These are phyloP conservation scores for Iguana delicatissima DNA, from an alignment of 2,797 vertebrate species.

Conservation along the genomic window DNA sequence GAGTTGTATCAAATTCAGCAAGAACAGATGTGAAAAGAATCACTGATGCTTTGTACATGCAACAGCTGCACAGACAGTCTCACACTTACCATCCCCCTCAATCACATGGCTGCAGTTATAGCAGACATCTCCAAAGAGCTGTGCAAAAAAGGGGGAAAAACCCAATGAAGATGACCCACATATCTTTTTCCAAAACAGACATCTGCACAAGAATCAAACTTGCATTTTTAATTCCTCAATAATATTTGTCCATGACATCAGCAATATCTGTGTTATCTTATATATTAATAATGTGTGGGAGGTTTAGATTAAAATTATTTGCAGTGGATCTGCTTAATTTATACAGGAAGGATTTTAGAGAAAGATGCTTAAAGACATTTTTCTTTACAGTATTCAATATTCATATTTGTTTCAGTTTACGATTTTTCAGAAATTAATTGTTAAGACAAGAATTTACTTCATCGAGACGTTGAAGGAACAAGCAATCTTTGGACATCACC, in stretches of 20 bases:
- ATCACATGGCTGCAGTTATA: conserved; percentile 84
- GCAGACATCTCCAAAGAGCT: conserved; percentile 85
- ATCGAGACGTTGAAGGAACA: background rate
- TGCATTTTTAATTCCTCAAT: conserved; percentile 51
- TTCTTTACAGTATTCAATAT: background rate
- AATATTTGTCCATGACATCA: conserved; percentile 28
- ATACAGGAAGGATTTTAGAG: background rate
- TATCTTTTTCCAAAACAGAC: conserved; percentile 38
- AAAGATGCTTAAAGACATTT: too few relatives aligned
- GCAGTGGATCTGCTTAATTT: background rate
- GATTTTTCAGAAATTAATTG: background rate
- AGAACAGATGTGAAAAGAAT: conserved; percentile 69
- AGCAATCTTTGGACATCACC: background rate
- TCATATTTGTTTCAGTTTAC: background rate
- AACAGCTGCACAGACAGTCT: conserved; percentile 66
- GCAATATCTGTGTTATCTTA: background rate
- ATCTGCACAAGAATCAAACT: conserved; percentile 51
- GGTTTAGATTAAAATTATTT: background rate
- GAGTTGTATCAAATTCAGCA: conserved; percentile 53
- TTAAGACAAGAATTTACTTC: background rate
- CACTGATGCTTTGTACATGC: conserved; percentile 64
- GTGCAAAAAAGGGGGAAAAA: conserved; percentile 57
- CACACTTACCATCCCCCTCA: conserved; percentile 82
- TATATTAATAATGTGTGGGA: background rate
- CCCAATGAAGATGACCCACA: background rate